Evolutionary conservation across 2,888 invertebrate genomes (phyloP).

Genomic region (Barypeithes pellucidus): DNA sequence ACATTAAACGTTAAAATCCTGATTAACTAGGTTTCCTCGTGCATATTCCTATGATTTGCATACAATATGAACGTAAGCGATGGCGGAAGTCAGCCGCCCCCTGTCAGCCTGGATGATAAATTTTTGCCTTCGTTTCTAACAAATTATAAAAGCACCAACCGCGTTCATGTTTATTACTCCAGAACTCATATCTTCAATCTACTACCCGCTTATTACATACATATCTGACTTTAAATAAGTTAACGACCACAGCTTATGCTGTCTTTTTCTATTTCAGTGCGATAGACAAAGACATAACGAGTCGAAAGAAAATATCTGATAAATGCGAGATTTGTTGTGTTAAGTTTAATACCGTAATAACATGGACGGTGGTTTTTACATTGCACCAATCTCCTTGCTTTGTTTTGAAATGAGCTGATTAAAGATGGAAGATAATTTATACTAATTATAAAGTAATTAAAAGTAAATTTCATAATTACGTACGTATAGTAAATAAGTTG

Average conservation of each 20-base stretch:
- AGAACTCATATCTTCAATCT: constrained; percentile 49
- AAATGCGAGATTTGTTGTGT: constrained; percentile 25
- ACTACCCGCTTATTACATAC: constrained; percentile 44
- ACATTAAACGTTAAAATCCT: constrained; percentile 35
- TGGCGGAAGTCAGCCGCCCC: constrained; percentile 63
- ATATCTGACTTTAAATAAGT: constrained; percentile 35
- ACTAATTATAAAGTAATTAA: constrained; percentile 50
- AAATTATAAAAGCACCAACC: constrained; percentile 62
- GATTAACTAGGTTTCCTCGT: constrained; percentile 42
- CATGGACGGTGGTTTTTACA: constrained; percentile 51
- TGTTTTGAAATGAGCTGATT: constrained; percentile 30
- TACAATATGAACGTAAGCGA: constrained; percentile 57
- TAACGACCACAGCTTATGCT: background rate
- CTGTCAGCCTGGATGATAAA: constrained; percentile 60
- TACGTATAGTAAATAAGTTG: background rate
- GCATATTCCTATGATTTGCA: constrained; percentile 54
- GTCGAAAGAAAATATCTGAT: constrained; percentile 7
- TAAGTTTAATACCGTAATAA: constrained; percentile 45
- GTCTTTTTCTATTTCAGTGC: background rate
- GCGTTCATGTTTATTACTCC: constrained; percentile 50
- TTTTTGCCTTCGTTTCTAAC: constrained; percentile 61
- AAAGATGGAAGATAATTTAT: constrained; percentile 47
- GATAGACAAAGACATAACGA: background rate
- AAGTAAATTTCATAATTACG: constrained; percentile 2
- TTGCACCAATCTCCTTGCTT: constrained; percentile 49